Percentiles rank a stretch among this genome's conserved stretches.
Conservation (phyloP, 2,888 invertebrate genomes). For the Orthosia gothica region DNA sequence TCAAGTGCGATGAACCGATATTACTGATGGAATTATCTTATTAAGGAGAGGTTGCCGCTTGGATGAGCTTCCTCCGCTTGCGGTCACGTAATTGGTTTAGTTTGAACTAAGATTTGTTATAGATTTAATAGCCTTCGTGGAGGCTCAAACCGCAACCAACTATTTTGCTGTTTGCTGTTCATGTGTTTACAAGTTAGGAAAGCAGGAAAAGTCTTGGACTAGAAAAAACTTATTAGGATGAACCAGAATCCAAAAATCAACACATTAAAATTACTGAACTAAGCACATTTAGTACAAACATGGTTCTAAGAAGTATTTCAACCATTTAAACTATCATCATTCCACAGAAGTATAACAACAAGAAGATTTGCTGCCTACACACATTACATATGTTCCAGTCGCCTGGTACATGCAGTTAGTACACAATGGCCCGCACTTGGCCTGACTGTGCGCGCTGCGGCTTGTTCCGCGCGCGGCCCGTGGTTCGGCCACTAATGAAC, state of each 20-base stretch:
- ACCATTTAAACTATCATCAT: neutral
- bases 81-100: constrained; percentile 47
- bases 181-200: constrained; percentile 1
- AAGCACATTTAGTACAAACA: neutral
- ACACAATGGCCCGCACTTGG: constrained; percentile 2
- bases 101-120: constrained; percentile 20
- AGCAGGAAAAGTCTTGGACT: neutral
- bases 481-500: constrained; percentile 51
- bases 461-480: neutral
- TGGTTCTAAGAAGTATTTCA: neutral
- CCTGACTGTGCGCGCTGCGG: neutral
- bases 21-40: constrained; percentile 40
- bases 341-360: neutral
- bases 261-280: neutral
- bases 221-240: neutral
- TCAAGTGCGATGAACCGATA: constrained; percentile 34
- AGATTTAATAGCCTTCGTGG: neutral
- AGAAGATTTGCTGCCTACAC: too few relatives aligned
- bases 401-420: neutral
- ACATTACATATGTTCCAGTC: neutral
- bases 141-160: constrained; percentile 9
- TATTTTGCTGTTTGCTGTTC: constrained; percentile 13
- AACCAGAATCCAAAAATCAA: neutral
- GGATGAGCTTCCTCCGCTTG: constrained; percentile 28
- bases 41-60: constrained; percentile 19